Conservation (phyloP, 2,113 vertebrate species). For the Cavia aperea region DNA sequence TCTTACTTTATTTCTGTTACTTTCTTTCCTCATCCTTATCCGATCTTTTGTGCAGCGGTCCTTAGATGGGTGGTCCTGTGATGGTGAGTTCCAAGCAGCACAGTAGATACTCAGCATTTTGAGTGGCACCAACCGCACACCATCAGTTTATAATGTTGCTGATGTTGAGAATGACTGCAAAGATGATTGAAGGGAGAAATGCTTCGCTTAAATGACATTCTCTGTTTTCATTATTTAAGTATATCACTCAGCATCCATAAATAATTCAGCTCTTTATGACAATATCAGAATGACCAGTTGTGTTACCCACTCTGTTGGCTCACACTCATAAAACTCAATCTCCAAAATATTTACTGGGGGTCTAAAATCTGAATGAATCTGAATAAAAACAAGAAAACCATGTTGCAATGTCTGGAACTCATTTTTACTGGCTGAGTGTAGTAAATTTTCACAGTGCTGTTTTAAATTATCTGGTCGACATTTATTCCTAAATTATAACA, state of each 20-base stretch:
- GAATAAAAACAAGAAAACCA: background rate
- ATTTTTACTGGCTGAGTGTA: background rate
- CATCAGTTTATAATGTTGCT: background rate
- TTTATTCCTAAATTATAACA: slow-evolving; percentile 54
- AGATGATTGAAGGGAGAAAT: background rate
- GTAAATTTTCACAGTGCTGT: slow-evolving; percentile 11
- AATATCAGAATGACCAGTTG: background rate
- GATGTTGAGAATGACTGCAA: background rate
- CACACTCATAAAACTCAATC: background rate
- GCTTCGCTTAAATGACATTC: background rate
- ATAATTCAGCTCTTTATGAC: background rate
- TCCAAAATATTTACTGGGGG: background rate
- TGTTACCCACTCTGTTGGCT: background rate
- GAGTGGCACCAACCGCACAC: background rate
- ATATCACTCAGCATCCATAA: background rate
- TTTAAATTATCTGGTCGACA: slow-evolving; percentile 40
- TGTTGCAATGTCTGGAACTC: background rate
- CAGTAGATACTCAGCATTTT: background rate
- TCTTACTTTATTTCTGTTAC: background rate
- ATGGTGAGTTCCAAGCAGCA: background rate
- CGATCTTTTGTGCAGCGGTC: background rate
- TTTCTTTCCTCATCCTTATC: background rate
- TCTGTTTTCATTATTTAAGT: background rate
- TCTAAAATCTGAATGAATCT: background rate
- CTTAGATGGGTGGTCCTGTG: background rate